Base-by-base conservation (phyloP, 2,888 invertebrate species). In the Ectemnius continuus region DNA sequence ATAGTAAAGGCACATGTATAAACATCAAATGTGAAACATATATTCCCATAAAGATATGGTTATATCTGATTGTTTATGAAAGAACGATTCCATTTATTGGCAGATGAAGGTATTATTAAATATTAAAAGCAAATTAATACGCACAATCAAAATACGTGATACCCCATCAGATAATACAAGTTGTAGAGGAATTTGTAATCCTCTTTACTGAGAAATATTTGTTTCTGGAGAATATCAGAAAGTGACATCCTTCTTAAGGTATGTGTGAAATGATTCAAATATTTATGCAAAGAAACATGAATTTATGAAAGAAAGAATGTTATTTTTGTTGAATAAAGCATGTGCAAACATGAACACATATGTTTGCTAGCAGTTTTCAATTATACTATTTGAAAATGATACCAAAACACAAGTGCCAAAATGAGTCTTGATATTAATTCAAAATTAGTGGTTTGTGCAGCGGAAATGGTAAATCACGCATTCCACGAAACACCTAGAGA, bases 401-500 rank as follows among this genome's bases (percentile, higher is more conserved):
- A 52, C 26, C 36, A 28, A 60, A 28, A 60, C 14, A 13, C n/a
- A 28, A 52, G 18, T 52, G 2, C 5, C 11, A 52, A 28, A 18
- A 60, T 57, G 13, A 62, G 18, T 46, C 45, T 14, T 13, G 46
- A 64, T 28, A 45, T 18, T 48, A 0, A 61, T 45, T 45, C 28
- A 56, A 61, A 36, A 45, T 18, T 61, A 6, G 16, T 56, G 47
- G 36, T 18, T 61, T 36, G 36, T 11, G 11, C 36, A 36, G 36
- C 5, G 6, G 69, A 68, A 60, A 83, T 83, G 78, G 72, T 69
- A 2, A 69, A 65, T 20, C 63, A 81, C 67, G 61, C 67, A 59
- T 72, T 71, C 56, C 61, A 77, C 16, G 74, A 78, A 67, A 68
- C 67, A 36, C 47, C 71, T n/a, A 83, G 64, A 75, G 67, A 78